Percentiles rank a stretch among this genome's conserved stretches.
phyloP scores from a whole-genome alignment of 2,797 vertebrate genomes.

The Orientallactaga sibirica region DNA sequence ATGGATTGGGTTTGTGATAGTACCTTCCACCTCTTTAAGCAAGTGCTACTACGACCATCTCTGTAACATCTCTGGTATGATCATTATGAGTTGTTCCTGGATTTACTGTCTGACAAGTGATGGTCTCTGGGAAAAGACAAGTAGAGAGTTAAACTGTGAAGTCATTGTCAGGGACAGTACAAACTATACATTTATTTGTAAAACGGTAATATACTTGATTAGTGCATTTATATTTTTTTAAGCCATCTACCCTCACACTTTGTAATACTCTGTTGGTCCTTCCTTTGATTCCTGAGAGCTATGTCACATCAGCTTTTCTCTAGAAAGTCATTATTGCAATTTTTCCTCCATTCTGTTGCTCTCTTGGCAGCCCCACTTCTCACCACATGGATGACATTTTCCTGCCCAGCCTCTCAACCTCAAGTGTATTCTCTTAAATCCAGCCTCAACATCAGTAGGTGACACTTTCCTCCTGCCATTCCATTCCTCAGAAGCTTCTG shows the following conservation, averaged over 20 bases:
- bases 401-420: neutral
- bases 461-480: neutral
- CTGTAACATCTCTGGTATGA: neutral
- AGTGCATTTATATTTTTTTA: neutral
- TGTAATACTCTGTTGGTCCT: neutral
- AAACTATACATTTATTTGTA: neutral
- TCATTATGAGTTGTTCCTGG: neutral
- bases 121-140: neutral
- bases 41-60: neutral
- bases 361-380: neutral
- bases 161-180: neutral
- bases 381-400: neutral
- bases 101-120: neutral
- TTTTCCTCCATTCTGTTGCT: fast-evolving
- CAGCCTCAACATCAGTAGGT: neutral
- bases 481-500: too few species aligned
- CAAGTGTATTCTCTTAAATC: neutral
- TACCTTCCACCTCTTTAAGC: neutral
- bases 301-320: neutral
- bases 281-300: neutral
- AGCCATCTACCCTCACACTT: neutral
- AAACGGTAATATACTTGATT: neutral
- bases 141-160: neutral
- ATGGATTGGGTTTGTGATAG: neutral
- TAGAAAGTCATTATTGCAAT: neutral